Conservation (phyloP, 2,888 invertebrate genomes). For the Brachypalpus laphriformis region DNA sequence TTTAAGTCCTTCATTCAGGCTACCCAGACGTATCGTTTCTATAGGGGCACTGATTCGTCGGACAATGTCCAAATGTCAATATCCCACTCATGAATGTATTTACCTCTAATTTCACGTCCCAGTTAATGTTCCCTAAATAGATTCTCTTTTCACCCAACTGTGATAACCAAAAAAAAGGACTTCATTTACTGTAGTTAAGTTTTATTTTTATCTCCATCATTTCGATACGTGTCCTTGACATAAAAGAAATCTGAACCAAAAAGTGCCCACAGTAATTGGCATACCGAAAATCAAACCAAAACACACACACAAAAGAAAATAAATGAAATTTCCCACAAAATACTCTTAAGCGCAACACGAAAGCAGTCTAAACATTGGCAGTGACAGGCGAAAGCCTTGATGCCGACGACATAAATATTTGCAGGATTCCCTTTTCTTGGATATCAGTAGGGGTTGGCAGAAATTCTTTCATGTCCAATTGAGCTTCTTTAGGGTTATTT, state of each 20-base stretch:
- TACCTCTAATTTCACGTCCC: too few relatives aligned
- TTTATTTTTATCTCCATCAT: conserved; percentile 7
- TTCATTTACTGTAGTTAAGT: too few relatives aligned
- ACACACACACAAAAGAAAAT: neutral
- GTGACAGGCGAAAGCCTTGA: neutral
- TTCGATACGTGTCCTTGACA: neutral
- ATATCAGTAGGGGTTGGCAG: neutral
- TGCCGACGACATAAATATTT: neutral
- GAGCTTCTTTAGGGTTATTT: conserved; percentile 6
- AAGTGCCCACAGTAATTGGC: neutral
- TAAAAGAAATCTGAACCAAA: neutral
- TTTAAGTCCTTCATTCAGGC: too few relatives aligned
- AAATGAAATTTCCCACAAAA: conserved; percentile 8
- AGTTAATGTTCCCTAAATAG: too few relatives aligned
- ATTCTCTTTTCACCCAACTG: too few relatives aligned
- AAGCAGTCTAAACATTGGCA: conserved; percentile 15
- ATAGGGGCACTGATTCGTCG: too few relatives aligned
- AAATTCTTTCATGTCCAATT: neutral
- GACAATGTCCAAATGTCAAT: too few relatives aligned
- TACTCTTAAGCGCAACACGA: neutral
- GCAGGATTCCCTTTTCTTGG: neutral
- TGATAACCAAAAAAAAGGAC: too few relatives aligned
- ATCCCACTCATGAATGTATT: too few relatives aligned
- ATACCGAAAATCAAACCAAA: neutral
- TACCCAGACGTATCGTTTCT: too few relatives aligned